Base-by-base conservation (phyloP, 1,140 invertebrate genomes). In the Papilio polyxenes region DNA sequence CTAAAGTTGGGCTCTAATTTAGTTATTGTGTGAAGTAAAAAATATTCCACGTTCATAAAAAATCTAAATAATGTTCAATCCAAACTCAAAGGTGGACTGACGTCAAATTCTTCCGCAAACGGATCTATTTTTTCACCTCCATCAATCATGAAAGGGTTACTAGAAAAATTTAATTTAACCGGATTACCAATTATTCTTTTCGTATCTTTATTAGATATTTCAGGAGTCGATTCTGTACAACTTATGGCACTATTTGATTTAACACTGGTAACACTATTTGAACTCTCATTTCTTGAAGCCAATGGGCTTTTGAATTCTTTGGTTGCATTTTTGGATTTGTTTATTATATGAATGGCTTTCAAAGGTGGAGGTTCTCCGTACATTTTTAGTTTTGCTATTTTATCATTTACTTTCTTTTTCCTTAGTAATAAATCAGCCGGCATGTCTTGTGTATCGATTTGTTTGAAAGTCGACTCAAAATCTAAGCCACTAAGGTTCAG, bases 281-380 rank as follows among this genome's bases (percentile, higher is more conserved):
- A 72, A 82, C 75, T 74, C 44, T 86, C 82, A 84, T 84, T 87
- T 82, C 85, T 86, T 48, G 82, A 82, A 48, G 83, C 75, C n/a
- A 93, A 87, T 3, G 93, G 93, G 84, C 88, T 92, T 87, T 88
- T 94, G 81, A 86, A 93, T 31, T 88, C 87, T 80, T 83, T 91
- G 10, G 80, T 86, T 56, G 89, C 88, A n/a, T 87, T 87, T 84
- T 83, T 91, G 23, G 87, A 89, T 85, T 87, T 92, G 81, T 94
- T 92, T 62, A 91, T 89, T 10, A 95, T 89, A 74, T 92, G 87
- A 51, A 95, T 90, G 8, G 89, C 83, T 72, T 87, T 89, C 40
- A 95, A 86, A 17, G 91, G 91, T 3, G 94, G 94, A 11, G 94
- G 93, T 87, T 95, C 94, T 0, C 93, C 94, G 49, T 94, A 94